These are phyloP conservation scores for Scomberomorus guttatus DNA, from an alignment of 2,797 vertebrate genomes.

Conservation along the genomic window DNA sequence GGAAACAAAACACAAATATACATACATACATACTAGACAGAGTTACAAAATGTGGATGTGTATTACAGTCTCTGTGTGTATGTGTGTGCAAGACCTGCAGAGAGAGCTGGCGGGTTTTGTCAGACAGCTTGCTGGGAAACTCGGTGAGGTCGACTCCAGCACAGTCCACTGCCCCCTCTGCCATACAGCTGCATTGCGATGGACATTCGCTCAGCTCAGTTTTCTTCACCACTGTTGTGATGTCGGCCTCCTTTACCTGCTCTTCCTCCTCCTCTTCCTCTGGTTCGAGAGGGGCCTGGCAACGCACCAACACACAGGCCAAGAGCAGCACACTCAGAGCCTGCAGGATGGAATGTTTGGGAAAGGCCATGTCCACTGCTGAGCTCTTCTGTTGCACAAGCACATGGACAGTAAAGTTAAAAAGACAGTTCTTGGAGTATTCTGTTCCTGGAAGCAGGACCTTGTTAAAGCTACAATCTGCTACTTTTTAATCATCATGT, in stretches of 20 bases:
- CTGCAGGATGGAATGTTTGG: constrained; percentile 72
- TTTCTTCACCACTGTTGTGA: constrained; percentile 39
- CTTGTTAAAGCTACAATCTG: neutral
- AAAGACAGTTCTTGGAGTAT: constrained; percentile 6
- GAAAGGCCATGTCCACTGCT: constrained; percentile 68
- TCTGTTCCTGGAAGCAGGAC: constrained; percentile 5
- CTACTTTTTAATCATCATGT: neutral
- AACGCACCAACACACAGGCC: constrained; percentile 77
- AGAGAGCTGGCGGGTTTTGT: constrained; percentile 91
- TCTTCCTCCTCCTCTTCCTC: constrained; percentile 81
- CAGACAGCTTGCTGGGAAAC: constrained; percentile 89
- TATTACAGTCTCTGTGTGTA: neutral
- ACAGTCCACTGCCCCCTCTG: constrained; percentile 94
- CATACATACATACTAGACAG: neutral
- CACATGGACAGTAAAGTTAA: constrained; percentile 15
- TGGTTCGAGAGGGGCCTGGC: constrained; percentile 69
- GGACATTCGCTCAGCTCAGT: constrained; percentile 82
- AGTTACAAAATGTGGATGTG: neutral
- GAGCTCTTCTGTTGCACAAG: constrained; percentile 58
- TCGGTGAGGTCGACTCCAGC: constrained; percentile 92
- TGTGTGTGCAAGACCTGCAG: constrained; percentile 88
- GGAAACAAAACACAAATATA: constrained; percentile 28
- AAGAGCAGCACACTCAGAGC: constrained; percentile 83
- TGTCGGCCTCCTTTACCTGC: constrained; percentile 48
- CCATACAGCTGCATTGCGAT: constrained; percentile 89